phyloP scores from a whole-genome alignment of 2,888 invertebrate genomes.

The Nemotelus nigrinus region DNA sequence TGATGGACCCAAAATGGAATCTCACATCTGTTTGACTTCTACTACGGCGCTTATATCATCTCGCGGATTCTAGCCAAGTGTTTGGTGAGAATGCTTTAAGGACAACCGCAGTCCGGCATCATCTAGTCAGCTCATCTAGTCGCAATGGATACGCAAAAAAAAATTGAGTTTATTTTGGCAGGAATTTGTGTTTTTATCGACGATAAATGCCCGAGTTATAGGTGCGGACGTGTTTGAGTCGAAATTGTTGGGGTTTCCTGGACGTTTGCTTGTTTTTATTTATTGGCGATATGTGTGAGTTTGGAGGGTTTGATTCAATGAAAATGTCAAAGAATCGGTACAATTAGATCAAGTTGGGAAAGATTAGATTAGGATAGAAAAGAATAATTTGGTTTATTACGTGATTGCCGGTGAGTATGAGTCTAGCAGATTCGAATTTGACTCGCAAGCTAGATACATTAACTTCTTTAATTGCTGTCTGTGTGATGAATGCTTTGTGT shows the following conservation, averaged over 20 bases:
- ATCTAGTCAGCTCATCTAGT: constrained; percentile 11
- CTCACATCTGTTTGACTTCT: constrained; percentile 20
- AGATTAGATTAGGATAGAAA: too few relatives aligned
- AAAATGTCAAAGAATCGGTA: too few relatives aligned
- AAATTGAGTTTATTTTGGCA: constrained; percentile 47
- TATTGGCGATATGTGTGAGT: too few relatives aligned
- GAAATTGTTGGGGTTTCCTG: constrained; percentile 32
- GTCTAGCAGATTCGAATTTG: too few relatives aligned
- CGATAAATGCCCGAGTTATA: constrained; percentile 50
- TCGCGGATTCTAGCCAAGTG: constrained; percentile 2
- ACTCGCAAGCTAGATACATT: too few relatives aligned
- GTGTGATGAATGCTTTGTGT: too few relatives aligned
- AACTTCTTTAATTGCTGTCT: too few relatives aligned
- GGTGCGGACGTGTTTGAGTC: constrained; percentile 50
- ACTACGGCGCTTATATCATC: constrained; percentile 42
- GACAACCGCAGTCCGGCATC: not conserved
- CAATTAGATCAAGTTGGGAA: too few relatives aligned
- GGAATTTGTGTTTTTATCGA: constrained; percentile 50
- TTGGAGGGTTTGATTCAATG: too few relatives aligned
- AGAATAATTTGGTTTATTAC: too few relatives aligned
- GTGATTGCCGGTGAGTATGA: too few relatives aligned
- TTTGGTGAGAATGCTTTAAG: not conserved
- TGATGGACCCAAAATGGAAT: constrained; percentile 46
- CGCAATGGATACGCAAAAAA: constrained; percentile 24
- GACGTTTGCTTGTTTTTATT: too few relatives aligned